Conservation (phyloP, 2,888 invertebrate genomes). For the Parasteatoda lunata region DNA sequence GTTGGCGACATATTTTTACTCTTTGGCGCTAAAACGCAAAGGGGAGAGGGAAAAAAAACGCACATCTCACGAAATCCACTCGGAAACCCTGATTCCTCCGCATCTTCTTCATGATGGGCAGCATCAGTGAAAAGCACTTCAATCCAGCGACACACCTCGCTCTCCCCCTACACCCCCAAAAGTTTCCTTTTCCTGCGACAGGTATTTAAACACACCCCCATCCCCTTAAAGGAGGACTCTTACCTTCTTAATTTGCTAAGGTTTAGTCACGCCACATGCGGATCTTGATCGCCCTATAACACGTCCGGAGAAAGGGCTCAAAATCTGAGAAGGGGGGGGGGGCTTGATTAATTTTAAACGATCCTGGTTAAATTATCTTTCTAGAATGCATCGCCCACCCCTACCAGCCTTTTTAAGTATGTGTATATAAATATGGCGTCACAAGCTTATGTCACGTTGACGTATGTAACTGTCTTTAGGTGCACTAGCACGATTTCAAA, state of each 20-base stretch:
- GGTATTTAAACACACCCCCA: constrained; percentile 14
- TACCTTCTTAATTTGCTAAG: constrained; percentile 66
- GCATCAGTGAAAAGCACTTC: constrained; percentile 64
- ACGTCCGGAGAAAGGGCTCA: background rate
- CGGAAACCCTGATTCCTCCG: constrained; percentile 47
- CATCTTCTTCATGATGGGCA: constrained; percentile 51
- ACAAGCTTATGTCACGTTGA: constrained; percentile 31
- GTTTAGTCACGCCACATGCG: constrained; percentile 62
- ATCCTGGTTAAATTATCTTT: constrained; percentile 68
- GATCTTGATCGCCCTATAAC: constrained; percentile 19
- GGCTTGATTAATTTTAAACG: constrained; percentile 68
- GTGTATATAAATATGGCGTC: constrained; percentile 42
- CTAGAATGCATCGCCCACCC: constrained; percentile 3
- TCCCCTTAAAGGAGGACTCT: background rate
- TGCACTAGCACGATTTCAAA: constrained; percentile 35
- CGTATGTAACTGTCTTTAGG: constrained; percentile 51
- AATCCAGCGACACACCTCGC: constrained; percentile 54
- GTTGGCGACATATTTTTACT: background rate
- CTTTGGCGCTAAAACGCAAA: constrained; percentile 23
- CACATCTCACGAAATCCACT: background rate
- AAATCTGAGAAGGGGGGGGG: background rate
- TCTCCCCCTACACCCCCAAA: background rate
- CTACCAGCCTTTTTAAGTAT: background rate
- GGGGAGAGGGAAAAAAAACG: background rate
- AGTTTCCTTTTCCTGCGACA: background rate